These are phyloP conservation scores for Oscheius sp. DNA, from an alignment of 2,888 invertebrate genomes.

Conservation along the genomic window DNA sequence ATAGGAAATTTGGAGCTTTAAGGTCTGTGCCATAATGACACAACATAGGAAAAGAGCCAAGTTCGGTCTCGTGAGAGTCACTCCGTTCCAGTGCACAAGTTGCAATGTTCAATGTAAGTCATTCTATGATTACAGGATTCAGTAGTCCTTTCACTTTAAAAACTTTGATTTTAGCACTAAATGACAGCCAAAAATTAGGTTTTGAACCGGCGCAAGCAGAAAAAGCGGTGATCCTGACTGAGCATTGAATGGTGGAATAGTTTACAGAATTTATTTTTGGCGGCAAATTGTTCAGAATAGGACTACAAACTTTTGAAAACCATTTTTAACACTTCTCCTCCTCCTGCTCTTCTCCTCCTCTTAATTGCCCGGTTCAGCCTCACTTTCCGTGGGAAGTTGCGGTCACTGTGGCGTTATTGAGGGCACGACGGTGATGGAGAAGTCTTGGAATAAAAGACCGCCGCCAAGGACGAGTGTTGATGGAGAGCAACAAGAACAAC, in stretches of 20 bases:
- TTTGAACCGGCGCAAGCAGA: no score
- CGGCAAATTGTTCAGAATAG: no score
- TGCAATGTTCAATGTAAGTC: slow-evolving; percentile 51
- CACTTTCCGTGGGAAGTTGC: slow-evolving; percentile 41
- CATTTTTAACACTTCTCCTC: slow-evolving; percentile 4
- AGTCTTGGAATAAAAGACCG: slow-evolving; percentile 39
- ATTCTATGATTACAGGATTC: neutral
- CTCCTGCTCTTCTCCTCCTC: slow-evolving; percentile 15
- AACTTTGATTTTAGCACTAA: no score
- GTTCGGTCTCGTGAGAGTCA: slow-evolving; percentile 66
- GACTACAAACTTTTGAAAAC: neutral
- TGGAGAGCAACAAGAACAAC: slow-evolving; percentile 22
- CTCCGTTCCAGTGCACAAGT: slow-evolving; percentile 63
- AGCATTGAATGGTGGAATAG: no score
- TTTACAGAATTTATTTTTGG: no score
- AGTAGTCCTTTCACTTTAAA: no score
- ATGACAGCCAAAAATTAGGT: no score
- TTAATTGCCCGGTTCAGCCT: slow-evolving; percentile 9
- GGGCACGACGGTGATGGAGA: slow-evolving; percentile 49
- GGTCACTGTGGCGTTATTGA: slow-evolving; percentile 60
- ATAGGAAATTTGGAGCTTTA: neutral
- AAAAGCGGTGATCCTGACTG: no score
- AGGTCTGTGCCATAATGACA: slow-evolving; percentile 58
- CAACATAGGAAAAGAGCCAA: slow-evolving; percentile 55
- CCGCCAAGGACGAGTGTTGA: slow-evolving; percentile 17